Evolutionary conservation across 2,797 vertebrate species (phyloP), one percentile per base, ranked within the genome.

Genomic region (Spinus olivaceus): DNA sequence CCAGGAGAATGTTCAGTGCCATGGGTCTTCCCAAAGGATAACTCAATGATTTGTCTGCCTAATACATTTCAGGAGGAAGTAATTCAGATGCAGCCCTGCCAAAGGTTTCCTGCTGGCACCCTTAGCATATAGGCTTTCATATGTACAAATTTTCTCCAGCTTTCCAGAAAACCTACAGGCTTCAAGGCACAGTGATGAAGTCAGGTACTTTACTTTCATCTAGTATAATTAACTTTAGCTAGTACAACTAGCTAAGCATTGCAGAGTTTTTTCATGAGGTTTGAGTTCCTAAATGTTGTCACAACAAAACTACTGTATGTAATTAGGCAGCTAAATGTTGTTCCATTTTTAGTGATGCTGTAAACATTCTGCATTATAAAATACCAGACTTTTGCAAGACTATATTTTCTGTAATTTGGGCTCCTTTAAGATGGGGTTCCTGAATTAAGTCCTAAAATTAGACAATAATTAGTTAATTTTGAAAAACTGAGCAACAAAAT

Each of bases 121-220:
- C 23, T 63, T 73, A n/a, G 1, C 21, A 12, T 28, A 32, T 28
- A 41, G 72, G 6, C 11, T 90, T 88, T 86, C 69, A 50, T 1
- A 1, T 23, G 17, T 46, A 53, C 37, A 27, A 28, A 60, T 27
- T 49, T 78, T 60, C 24, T 85, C 9, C 44, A 67, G 8, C 5
- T 61, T 91, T 83, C 39, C 56, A 65, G 44, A 47, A 27, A 59
- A 78, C 3, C 16, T 63, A 24, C 2, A 2, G 8, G 21, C 6
- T 74, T 78, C 63, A 42, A 61, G 30, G 10, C 17, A 46, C 0
- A 0, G 7, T 44, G 44, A 37, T 39, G 5, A 23, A 12, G 14
- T 41, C 37, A 60, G 32, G 18, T 79, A 6, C 6, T 81, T 88
- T n/a, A 56, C 6, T 82, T 77, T 44, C 49, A 59, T 25, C 61